Base-by-base conservation (phyloP, 2,113 vertebrate species). In the Sarotherodon lohbergeri region DNA sequence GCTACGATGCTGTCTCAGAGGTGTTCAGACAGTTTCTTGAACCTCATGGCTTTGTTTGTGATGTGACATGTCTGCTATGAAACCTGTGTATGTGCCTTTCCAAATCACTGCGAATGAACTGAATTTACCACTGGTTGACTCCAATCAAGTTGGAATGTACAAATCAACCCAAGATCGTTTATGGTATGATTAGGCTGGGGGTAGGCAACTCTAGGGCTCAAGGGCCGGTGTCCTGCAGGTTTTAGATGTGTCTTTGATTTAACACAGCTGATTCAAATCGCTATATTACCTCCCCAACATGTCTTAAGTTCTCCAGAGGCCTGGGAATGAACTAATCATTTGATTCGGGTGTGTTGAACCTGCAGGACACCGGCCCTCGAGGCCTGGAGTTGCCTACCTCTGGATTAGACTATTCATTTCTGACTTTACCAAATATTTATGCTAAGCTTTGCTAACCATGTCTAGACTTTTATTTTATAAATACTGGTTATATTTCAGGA, bases 361-460 rank as follows among this genome's bases (percentile, higher is more conserved):
- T 59, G 56, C 24, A 59, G 24, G 24, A 29, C 7, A 3, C 56
- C 0, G 24, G 13, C 0, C 56, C 0, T 1, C 24, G 52, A 55
- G n/a, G 52, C 52, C 52, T 55, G n/a, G 52, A 55, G n/a, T 22
- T 22, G n/a, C 52, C 52, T 55, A 55, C 52, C 22, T 55, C 52
- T 55, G 52, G 34, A 36, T 11, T 66, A 12, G 17, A 2, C 34
- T 66, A n/a, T n/a, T 39, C 61, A 66, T 39, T 66, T 66, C 10
- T 11, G 61, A n/a, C 61, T 39, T 36, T 5, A 36, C 34, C 0
- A 2, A n/a, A n/a, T 66, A 22, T 66, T 66, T 39, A 66, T 39
- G 61, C 16, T 39, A 66, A 39, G 19, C 34, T 68, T 7, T 6
- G 34, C 10, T 39, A 66, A 36, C 61, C 1, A 68, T 68, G 34